Conservation (phyloP, 2,797 vertebrate genomes). For the Falco columbarius region DNA sequence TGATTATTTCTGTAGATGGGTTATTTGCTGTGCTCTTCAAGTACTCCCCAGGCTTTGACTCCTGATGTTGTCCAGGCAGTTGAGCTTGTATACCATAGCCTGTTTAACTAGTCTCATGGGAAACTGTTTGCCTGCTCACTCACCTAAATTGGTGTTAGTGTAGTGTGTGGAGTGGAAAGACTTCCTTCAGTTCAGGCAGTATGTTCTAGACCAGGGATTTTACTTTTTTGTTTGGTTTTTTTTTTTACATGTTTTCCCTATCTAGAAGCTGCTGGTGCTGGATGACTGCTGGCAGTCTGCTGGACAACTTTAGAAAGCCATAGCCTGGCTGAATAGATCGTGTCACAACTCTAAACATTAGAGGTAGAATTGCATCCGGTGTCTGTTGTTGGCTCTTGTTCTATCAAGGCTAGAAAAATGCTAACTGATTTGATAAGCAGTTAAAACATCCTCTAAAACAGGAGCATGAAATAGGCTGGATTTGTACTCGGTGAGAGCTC, state of each 20-base stretch:
- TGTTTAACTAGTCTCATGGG: not conserved
- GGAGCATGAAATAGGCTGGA: not conserved
- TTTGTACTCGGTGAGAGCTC: not conserved
- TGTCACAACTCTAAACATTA: not conserved
- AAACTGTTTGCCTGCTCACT: not conserved
- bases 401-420: conserved; percentile 5
- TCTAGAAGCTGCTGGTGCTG: conserved; percentile 37
- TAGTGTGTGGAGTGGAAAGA: not conserved
- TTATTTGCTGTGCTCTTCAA: conserved; percentile 34
- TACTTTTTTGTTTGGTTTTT: not conserved
- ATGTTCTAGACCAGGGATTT: conserved; percentile 22
- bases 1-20: conserved; percentile 48
- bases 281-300: conserved; percentile 4
- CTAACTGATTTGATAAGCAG: not conserved
- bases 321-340: not conserved
- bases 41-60: conserved; percentile 39
- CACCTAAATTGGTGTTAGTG: conserved; percentile 20
- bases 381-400: not conserved
- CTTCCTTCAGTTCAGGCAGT: conserved; percentile 15
- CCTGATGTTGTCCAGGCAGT: conserved; percentile 33
- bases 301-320: conserved; percentile 4
- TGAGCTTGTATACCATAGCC: conserved; percentile 1
- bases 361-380: not conserved
- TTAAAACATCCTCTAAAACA: not conserved
- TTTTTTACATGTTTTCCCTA: not conserved